Percentiles rank a stretch among this genome's conserved stretches.
Evolutionary conservation across 2,113 vertebrate species (phyloP).

Genomic region (Eubucco bourcierii): DNA sequence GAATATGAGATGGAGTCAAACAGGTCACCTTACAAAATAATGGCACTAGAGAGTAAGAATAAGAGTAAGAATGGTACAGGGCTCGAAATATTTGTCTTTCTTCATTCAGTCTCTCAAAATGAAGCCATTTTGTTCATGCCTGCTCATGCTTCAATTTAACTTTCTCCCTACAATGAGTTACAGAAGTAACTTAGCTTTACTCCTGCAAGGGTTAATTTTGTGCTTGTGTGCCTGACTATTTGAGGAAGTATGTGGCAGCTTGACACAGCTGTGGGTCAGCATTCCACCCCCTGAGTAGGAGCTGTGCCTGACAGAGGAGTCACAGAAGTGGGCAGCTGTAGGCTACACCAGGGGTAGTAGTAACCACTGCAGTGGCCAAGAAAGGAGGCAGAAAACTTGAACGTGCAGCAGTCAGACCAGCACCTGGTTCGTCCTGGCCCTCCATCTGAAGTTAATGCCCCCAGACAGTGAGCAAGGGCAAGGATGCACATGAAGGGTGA

Average conservation of each 20-base stretch:
- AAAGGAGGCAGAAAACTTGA: neutral
- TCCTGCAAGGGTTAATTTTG: neutral
- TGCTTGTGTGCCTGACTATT: neutral
- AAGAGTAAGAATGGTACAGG: rapidly evolving
- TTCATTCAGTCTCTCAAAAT: neutral
- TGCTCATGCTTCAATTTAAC: neutral
- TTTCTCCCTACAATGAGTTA: neutral
- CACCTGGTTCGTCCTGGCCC: neutral
- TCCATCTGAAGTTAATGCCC: neutral
- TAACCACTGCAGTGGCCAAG: neutral
- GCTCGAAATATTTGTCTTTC: neutral
- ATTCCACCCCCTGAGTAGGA: neutral
- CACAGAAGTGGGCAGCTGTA: neutral
- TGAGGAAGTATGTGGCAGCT: neutral
- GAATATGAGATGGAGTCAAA: neutral
- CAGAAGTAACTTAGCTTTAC: neutral
- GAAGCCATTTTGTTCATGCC: neutral
- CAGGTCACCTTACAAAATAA: neutral
- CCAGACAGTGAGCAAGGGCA: neutral
- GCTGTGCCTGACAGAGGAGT: neutral
- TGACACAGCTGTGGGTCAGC: neutral
- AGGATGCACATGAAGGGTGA: neutral
- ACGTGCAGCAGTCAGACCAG: neutral
- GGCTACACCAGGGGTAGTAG: neutral
- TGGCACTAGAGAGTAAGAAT: neutral